Conservation (phyloP, 37 sponge, comb jelly and placozoan species). For the Tethya wilhelma region DNA sequence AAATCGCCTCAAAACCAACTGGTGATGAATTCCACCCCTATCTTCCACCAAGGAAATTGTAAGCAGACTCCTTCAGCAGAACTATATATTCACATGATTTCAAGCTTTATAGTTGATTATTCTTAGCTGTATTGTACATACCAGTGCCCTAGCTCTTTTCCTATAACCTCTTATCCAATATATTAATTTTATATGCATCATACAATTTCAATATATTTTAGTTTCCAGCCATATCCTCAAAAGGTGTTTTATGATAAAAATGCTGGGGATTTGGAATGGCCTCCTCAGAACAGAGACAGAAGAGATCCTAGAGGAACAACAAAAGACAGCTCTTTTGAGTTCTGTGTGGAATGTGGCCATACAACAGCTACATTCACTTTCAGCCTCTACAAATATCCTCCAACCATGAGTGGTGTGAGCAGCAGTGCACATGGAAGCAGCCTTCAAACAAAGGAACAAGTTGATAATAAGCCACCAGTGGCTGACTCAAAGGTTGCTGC, state of each 20-base stretch:
- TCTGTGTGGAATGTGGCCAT: conserved; percentile 4
- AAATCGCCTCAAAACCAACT: not conserved
- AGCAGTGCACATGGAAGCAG: too few relatives aligned
- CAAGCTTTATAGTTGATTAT: not conserved
- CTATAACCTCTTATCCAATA: not conserved
- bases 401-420: too few relatives aligned
- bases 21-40: conserved; percentile 14
- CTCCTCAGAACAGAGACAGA: not conserved
- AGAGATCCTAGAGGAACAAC: not conserved
- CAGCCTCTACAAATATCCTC: conserved; percentile 3
- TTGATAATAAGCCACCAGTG: too few relatives aligned
- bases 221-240: conserved; percentile 6
- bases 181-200: not conserved
- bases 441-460: too few relatives aligned
- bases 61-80: too few relatives aligned
- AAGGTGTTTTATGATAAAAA: conserved; percentile 7
- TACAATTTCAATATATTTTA: not conserved
- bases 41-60: conserved; percentile 21
- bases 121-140: not conserved
- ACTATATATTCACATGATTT: not conserved
- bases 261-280: not conserved
- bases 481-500: too few relatives aligned
- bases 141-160: not conserved
- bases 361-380: conserved; percentile 1
- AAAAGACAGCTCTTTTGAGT: not conserved